phyloP scores from a whole-genome alignment of 2,888 invertebrate species.

The Arrhopalites spinosus region DNA sequence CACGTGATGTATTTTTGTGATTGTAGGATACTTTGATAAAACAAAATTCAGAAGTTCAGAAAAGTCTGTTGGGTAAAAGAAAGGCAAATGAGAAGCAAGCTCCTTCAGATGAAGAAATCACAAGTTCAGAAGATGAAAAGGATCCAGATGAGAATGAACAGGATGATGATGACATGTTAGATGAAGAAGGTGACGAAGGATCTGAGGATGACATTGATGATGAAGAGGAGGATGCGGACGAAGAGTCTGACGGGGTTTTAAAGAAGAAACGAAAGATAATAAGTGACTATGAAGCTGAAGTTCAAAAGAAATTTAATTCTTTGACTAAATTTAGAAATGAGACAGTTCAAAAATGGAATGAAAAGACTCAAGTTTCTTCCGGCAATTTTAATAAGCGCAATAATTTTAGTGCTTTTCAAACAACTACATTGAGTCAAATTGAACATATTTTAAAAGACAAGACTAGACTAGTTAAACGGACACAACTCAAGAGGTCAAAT shows the following conservation, averaged over 20 bases:
- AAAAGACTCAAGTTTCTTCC: conserved; percentile 79
- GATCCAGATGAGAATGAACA: conserved; percentile 2
- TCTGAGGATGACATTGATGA: conserved; percentile 34
- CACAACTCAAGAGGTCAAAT: conserved; percentile 77
- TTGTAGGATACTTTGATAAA: conserved; percentile 56
- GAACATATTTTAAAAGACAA: conserved; percentile 81
- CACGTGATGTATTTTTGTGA: conserved; percentile 58
- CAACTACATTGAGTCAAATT: conserved; percentile 73
- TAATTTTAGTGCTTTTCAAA: conserved; percentile 65
- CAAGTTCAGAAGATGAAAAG: conserved; percentile 35
- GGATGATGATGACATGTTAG: no score
- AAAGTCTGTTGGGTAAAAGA: conserved; percentile 48
- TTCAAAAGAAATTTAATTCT: conserved; percentile 62
- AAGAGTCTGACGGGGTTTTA: conserved; percentile 20
- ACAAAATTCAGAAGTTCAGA: conserved; percentile 69
- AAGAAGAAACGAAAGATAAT: conserved; percentile 23
- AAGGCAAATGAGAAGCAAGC: background rate
- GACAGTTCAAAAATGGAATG: conserved; percentile 92
- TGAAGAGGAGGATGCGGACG: conserved; percentile 55
- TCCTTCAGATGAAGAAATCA: conserved; percentile 47
- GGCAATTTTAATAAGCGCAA: conserved; percentile 67
- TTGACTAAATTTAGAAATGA: conserved; percentile 75
- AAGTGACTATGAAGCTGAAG: conserved; percentile 24
- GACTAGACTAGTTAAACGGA: conserved; percentile 74
- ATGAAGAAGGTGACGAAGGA: conserved; percentile 25